These are phyloP conservation scores for Enteromius thamalakanensis DNA, from an alignment of 2,797 vertebrate species.

Conservation along the genomic window DNA sequence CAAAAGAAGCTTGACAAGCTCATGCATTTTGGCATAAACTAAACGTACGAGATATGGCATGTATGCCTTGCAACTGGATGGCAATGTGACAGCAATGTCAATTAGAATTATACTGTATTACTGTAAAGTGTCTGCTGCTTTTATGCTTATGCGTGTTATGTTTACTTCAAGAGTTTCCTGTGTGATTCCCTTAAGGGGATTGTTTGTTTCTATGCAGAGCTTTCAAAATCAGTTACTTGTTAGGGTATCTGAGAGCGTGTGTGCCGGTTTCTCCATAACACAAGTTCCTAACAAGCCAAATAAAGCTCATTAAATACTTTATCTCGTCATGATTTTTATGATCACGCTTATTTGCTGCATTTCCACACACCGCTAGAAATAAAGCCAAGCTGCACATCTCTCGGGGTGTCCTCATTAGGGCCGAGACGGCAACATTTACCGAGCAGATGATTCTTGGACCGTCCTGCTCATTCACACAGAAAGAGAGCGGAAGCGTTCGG, in stretches of 20 bases:
- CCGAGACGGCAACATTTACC: conserved; percentile 2
- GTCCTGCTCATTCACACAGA: conserved; percentile 8
- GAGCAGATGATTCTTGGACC: neutral
- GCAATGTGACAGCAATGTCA: neutral
- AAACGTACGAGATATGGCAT: neutral
- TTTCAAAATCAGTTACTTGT: neutral
- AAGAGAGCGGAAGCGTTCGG: conserved; percentile 10
- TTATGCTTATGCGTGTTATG: neutral
- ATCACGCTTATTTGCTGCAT: neutral
- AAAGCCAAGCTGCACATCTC: conserved; percentile 9
- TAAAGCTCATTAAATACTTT: neutral
- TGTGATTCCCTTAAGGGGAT: neutral
- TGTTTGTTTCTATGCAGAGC: neutral
- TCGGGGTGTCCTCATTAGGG: conserved; percentile 21
- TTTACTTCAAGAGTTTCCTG: neutral
- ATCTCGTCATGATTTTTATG: neutral
- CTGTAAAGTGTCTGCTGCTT: neutral
- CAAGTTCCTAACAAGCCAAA: neutral
- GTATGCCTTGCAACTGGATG: neutral
- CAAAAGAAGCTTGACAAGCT: neutral
- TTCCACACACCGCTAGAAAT: neutral
- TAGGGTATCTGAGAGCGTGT: neutral
- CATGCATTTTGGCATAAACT: neutral
- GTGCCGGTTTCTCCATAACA: neutral
- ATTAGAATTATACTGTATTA: neutral